These are phyloP conservation scores for Eupithecia vulgata DNA, from an alignment of 2,888 invertebrate species.

Conservation along the genomic window DNA sequence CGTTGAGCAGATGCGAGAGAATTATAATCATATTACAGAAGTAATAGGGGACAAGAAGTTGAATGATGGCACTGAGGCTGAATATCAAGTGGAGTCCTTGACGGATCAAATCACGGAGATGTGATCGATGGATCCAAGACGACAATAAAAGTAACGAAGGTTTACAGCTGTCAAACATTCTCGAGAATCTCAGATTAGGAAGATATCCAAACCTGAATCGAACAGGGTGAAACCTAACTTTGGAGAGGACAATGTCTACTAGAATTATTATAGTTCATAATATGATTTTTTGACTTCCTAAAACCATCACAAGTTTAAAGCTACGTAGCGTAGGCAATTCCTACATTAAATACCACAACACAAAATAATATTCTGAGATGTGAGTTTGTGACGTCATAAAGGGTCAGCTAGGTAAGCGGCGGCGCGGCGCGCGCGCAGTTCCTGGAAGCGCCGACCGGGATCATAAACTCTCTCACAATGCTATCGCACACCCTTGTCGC, in stretches of 20 bases:
- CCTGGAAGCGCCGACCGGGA: conserved; percentile 62
- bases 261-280: not conserved
- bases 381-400: conserved; percentile 72
- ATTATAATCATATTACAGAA: conserved; percentile 76
- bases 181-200: not conserved
- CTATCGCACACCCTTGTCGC: conserved; percentile 47
- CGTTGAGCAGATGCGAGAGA: conserved; percentile 59
- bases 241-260: not conserved
- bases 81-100: conserved; percentile 65
- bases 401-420: conserved; percentile 63
- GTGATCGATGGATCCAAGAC: conserved; percentile 60
- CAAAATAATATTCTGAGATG: conserved; percentile 56
- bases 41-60: conserved; percentile 72
- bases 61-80: conserved; percentile 65
- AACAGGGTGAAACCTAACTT: not conserved
- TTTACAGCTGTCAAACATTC: not conserved
- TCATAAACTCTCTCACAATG: conserved; percentile 72
- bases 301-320: conserved; percentile 51
- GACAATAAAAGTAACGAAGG: conserved; percentile 51
- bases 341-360: conserved; percentile 60
- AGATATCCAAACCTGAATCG: not conserved
- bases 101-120: conserved; percentile 59
- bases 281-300: conserved; percentile 9
- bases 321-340: conserved; percentile 59
- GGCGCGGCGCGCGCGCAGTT: conserved; percentile 52